Evolutionary conservation across 2,888 invertebrate genomes (phyloP), one percentile per base, ranked within the genome.

Genomic region (Agrochola litura): DNA sequence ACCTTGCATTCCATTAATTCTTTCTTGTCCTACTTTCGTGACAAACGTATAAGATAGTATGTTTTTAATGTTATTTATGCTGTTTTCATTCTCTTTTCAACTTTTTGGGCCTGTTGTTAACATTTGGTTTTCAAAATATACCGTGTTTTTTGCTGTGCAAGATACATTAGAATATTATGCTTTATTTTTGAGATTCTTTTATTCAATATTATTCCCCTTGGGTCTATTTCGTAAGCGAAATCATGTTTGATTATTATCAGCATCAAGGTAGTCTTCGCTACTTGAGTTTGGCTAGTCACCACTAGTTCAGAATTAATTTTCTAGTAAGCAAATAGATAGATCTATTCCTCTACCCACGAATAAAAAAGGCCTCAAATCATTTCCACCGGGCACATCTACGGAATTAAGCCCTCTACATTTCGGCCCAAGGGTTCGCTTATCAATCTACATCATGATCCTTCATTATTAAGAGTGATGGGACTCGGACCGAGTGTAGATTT

Each of bases 391-490:
- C 83, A 68, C 79, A 81, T 92, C 91, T 92, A 88, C 69, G 73
- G 78, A 78, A 85, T 84, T 77, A 46, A 79, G 65, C 66, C 77
- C 71, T 79, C 94, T 92, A 84, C 76, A 79, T 77, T 79, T 75
- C 77, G 86, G 89, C 87, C 90, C 91, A 91, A 93, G 94, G 95
- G 94, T 93, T 90, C 89, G 93, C 94, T 95, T 96, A 96, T 96
- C 96, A 95, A 96, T 96, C 96, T 95, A 94, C 92, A 95, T 95
- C 95, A 93, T 94, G 95, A 95, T 95, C 95, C 95, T 94, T 95
- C 94, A 94, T 96, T 95, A 96, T 96, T 94, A 96, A 95, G 96
- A 96, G 94, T 94, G 96, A 96, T 96, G 95, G 94, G 92, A 70
- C 71, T 77, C 90, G 89, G 89, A 89, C 91, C 90, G 90, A 90